Conservation (phyloP, 2,797 vertebrate genomes). For the Craterocephalus amniculus region DNA sequence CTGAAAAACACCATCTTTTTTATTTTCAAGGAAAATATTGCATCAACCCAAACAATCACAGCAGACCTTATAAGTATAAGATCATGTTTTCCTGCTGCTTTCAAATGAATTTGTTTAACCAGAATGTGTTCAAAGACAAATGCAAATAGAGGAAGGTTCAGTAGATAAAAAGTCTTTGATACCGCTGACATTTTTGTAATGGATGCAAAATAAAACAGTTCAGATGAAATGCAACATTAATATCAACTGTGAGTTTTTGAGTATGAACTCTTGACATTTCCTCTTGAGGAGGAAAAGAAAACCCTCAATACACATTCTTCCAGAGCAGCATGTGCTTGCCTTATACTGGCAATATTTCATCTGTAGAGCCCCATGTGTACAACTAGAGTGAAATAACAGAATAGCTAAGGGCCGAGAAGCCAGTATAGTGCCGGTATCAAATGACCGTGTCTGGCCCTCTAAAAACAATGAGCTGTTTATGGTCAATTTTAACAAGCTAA, state of each 20-base stretch:
- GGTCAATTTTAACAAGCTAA: conserved; percentile 75
- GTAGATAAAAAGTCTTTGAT: conserved; percentile 18
- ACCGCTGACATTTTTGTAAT: conserved; percentile 20
- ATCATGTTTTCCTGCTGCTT: conserved; percentile 22
- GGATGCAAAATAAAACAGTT: conserved; percentile 49
- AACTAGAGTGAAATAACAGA: conserved; percentile 74
- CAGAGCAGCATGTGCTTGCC: conserved; percentile 46
- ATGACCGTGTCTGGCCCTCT: conserved; percentile 75
- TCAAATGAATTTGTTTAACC: conserved; percentile 34
- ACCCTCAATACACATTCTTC: conserved; percentile 43
- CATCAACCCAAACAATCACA: conserved; percentile 43
- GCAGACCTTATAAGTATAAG: background rate
- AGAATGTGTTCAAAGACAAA: conserved; percentile 34
- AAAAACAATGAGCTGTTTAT: conserved; percentile 83
- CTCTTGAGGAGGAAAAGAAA: conserved; percentile 29
- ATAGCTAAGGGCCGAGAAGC: conserved; percentile 69
- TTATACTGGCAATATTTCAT: conserved; percentile 70
- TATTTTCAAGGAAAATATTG: conserved; percentile 31
- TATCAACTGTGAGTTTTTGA: conserved; percentile 45
- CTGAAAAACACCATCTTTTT: conserved; percentile 46
- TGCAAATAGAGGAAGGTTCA: conserved; percentile 22
- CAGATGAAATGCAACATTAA: conserved; percentile 43
- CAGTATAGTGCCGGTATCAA: conserved; percentile 68
- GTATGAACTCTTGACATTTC: conserved; percentile 54
- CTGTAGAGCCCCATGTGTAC: conserved; percentile 65